A percentile compares a stretch with the other conserved stretches of the same genome.
Conservation (phyloP, 2,113 vertebrate genomes). For the Pipra filicauda region DNA sequence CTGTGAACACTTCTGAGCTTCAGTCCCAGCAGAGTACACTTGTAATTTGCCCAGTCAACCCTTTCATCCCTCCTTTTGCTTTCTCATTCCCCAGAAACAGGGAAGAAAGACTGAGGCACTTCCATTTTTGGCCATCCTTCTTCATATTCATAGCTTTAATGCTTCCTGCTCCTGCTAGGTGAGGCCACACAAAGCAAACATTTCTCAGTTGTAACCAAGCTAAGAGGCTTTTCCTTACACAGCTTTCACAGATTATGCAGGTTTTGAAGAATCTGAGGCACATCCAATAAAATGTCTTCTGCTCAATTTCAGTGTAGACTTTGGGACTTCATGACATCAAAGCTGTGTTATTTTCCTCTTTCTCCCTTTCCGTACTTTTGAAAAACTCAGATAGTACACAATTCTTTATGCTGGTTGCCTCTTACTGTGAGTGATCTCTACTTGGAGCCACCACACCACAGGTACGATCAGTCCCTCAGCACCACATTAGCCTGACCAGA, state of each 20-base stretch:
- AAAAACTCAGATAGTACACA: not conserved
- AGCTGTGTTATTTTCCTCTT: not conserved
- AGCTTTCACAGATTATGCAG: not conserved
- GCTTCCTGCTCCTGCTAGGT: not conserved
- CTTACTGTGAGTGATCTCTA: not conserved
- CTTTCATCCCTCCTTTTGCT: not conserved
- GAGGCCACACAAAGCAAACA: not conserved
- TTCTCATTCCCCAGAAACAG: not conserved
- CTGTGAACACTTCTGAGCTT: slow-evolving; percentile 1
- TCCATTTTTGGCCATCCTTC: not conserved
- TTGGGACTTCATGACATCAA: not conserved
- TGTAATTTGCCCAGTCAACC: not conserved
- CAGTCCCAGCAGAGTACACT: not conserved
- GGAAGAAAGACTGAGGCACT: not conserved
- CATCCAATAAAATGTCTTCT: not conserved
- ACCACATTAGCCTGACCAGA: not conserved
- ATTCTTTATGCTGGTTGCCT: not conserved
- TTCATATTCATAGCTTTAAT: slow-evolving; percentile 15
- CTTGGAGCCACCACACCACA: not conserved
- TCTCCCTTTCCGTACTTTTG: not conserved
- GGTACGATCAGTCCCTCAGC: not conserved
- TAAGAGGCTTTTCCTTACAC: not conserved
- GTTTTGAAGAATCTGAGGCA: not conserved
- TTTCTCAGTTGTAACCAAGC: not conserved
- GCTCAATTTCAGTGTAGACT: not conserved